These are phyloP conservation scores for Micromys minutus DNA, from an alignment of 2,113 vertebrate genomes.

Conservation along the genomic window DNA sequence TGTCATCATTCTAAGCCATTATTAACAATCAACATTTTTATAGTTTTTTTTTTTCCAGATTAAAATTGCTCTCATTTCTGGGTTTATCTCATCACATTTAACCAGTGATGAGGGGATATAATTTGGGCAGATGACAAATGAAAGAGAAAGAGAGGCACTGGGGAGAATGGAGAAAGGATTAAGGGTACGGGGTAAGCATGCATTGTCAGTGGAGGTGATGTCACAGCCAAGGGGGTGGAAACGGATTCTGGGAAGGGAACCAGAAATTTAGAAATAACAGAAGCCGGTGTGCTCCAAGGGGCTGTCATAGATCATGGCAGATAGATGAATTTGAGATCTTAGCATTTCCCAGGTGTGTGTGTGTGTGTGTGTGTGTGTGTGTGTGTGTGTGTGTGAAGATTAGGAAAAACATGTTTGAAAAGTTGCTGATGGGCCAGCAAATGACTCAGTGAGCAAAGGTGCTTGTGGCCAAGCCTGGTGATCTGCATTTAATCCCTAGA, in stretches of 20 bases:
- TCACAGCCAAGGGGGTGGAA: background rate
- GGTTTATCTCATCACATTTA: background rate
- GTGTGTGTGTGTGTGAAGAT: no score
- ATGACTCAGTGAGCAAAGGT: background rate
- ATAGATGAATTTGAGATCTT: background rate
- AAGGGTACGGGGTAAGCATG: background rate
- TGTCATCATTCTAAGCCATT: background rate
- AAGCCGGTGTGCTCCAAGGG: background rate
- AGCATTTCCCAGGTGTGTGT: no score
- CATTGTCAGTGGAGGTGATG: background rate
- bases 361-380: no score
- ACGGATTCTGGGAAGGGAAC: background rate
- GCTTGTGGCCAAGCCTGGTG: background rate
- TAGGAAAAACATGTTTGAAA: background rate
- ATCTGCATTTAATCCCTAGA: background rate
- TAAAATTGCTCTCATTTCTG: background rate
- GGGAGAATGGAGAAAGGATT: background rate
- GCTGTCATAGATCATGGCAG: background rate
- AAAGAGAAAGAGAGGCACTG: background rate
- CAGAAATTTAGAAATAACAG: background rate
- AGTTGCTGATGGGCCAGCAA: background rate
- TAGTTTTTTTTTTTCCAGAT: background rate
- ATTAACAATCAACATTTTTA: background rate
- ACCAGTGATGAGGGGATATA: background rate
- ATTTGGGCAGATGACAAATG: background rate